Percentiles rank a stretch among this genome's conserved stretches.
phyloP scores from a whole-genome alignment of 2,113 vertebrate genomes.

The Candoia aspera region DNA sequence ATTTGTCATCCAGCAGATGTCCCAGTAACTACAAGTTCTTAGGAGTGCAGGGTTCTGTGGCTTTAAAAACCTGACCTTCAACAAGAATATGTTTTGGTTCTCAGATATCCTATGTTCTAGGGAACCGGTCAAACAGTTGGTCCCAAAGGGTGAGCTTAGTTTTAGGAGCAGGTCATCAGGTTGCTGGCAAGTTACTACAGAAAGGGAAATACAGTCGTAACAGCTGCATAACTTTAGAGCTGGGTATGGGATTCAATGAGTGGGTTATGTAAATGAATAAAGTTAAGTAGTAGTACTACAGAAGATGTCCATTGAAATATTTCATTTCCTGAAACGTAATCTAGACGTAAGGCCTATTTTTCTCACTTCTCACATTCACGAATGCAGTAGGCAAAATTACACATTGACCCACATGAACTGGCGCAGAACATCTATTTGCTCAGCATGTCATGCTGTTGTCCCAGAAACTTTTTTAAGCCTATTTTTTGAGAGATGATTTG shows the following conservation, averaged over 20 bases:
- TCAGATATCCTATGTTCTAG: background rate
- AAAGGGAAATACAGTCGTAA: background rate
- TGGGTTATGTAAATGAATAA: background rate
- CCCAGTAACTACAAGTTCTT: slow-evolving; percentile 1
- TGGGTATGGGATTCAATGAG: background rate
- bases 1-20: slow-evolving; percentile 1
- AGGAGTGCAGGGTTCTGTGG: background rate
- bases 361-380: background rate
- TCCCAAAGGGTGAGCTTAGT: background rate
- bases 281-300: too few species aligned
- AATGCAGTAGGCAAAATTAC: background rate
- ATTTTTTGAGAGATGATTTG: background rate
- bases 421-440: background rate
- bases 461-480: background rate
- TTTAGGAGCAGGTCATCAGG: background rate
- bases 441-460: too few species aligned
- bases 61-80: background rate
- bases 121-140: background rate
- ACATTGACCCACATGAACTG: background rate
- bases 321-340: background rate
- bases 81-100: background rate
- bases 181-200: background rate
- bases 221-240: background rate
- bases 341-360: background rate
- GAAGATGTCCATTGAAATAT: background rate